Evolutionary conservation across 1,140 invertebrate genomes (phyloP), one percentile per base, ranked within the genome.

Genomic region (Metaphire vulgaris): DNA sequence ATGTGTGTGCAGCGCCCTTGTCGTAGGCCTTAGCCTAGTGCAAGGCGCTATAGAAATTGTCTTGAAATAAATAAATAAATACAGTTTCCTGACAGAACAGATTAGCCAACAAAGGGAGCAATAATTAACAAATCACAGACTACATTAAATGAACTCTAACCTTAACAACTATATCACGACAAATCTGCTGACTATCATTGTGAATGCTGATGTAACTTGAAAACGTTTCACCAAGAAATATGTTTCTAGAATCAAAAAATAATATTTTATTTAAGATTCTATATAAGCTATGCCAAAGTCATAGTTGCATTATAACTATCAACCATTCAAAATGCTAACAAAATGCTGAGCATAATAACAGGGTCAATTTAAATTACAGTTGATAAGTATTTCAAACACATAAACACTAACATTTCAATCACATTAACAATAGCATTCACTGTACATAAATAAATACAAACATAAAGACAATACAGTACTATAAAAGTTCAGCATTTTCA

Each of bases 181-280:
- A 86, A 14, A 81, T 79, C 87, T 94, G 90, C 77, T 90, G 89
- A 74, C 94, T 96, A 83, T 96, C 94, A 89, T 98, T 99, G 82
- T 97, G 94, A 69, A 99, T 93, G 88, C 94, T 96, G 72, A 99
- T 91, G 83, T 97, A 98, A 85, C 96, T 95, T 0, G 96, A 95
- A 88, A 99, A 99, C 30, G 95, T 98, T 89, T 99, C 97, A 28
- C 97, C 97, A 31, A 93, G 85, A 85, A 93, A 93, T 80, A 93
- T 92, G 85, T 91, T 92, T 69, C 91, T 92, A 83, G 80, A 89
- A 87, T 80, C 74, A 79, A 76, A 81, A 79, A 80, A 56, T 15
- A 64, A 67, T 56, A 71, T 79, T 64, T 74, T 30, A 21, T 1
- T 77, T 28, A 66, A 16, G 33, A 15, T 41, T 28, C 21, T 33